Evolutionary conservation across 23 tunicate species (phyloP), one percentile per base, ranked within the genome.

Genomic region (Phallusia fumigata): DNA sequence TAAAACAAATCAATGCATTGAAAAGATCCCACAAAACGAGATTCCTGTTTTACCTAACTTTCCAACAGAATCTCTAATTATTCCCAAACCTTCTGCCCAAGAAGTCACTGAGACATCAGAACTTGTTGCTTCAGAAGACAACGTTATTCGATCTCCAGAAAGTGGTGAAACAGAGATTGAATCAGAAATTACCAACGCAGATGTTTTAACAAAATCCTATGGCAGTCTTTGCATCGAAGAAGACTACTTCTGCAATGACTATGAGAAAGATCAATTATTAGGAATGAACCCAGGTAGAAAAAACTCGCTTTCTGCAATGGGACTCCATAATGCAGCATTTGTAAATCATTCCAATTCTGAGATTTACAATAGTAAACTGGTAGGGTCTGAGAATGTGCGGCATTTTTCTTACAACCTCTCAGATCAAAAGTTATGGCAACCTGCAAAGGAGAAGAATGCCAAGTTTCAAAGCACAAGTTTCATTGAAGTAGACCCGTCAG

Each of bases 391-490:
- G 2, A 74, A 32, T 30, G 77, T 74, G 5, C 13, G 16, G 12
- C 77, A 31, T 31, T 86, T 73, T 86, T 86, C 90, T 0, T 86
- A 86, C 75, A 86, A 86, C 49, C 75, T 86, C 10, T 73, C 84
- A 19, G 30, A 36, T 10, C 18, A 64, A 32, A 30, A 51, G 21
- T 0, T 33, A 3, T 80, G 83, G 75, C 52, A 74, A 21, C 90
- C 84, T 0, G 5, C 0, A 3, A n/a, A 86, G 0, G 73, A 44
- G 10, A 74, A 74, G 11, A 51, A 65, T 31, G 26, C n/a, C 6
- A 80, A 74, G 52, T 86, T 53, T 52, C 75, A 80, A 50, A 86
- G 84, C 34, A 86, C 90, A 30, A 79, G 84, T 15, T 86, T 86
- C 45, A 86, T 86, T 73, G 84, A 86, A 69, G 58, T 30, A 16